Conservation (phyloP, 2,797 vertebrate species). For the Alectoris magna region DNA sequence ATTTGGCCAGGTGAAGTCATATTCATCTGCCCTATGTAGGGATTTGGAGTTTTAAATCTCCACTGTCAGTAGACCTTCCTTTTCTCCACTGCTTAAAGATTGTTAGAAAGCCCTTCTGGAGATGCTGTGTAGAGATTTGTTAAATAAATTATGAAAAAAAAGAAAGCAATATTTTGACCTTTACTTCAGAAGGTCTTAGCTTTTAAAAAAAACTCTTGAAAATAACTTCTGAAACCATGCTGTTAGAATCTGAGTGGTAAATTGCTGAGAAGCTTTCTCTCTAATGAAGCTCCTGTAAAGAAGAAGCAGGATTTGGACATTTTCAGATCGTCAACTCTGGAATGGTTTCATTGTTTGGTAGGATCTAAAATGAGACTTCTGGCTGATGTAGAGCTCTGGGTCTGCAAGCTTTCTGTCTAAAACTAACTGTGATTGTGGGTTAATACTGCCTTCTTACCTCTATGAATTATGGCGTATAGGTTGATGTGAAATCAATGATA, state of each 20-base stretch:
- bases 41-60: background rate
- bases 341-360: background rate
- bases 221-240: background rate
- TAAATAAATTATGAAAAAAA: background rate
- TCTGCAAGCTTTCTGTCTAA: background rate
- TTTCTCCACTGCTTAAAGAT: background rate
- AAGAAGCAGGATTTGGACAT: background rate
- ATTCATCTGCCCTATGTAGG: background rate
- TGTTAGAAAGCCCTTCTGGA: background rate
- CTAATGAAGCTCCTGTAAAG: background rate
- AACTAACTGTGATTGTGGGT: background rate
- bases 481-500: background rate
- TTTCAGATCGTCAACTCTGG: background rate
- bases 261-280: background rate
- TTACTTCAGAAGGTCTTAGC: background rate
- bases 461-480: background rate
- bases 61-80: background rate
- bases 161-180: background rate
- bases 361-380: background rate
- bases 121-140: background rate
- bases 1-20: background rate
- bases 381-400: background rate
- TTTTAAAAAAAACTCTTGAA: background rate
- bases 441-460: background rate
- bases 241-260: background rate